A percentile compares a stretch with the other conserved stretches of the same genome.
These are phyloP conservation scores for Marmota flaviventris DNA, from an alignment of 2,113 vertebrate genomes.

Conservation along the genomic window DNA sequence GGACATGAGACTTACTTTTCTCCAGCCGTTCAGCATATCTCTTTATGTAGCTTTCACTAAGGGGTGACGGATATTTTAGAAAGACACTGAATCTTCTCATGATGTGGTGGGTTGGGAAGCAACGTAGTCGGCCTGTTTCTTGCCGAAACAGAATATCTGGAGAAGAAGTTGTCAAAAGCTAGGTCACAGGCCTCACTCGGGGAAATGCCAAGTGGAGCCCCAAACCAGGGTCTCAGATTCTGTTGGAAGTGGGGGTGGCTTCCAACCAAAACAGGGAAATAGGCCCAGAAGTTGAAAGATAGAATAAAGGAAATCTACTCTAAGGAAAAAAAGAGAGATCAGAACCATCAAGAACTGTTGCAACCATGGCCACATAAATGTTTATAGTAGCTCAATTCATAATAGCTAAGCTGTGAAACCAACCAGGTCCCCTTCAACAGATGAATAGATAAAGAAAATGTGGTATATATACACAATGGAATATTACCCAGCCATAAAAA, in stretches of 20 bases:
- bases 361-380: no score
- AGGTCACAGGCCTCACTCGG: background rate
- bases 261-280: background rate
- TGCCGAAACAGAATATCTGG: background rate
- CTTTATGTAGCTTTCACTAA: background rate
- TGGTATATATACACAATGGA: no score
- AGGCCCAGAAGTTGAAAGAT: background rate
- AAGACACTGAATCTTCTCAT: background rate
- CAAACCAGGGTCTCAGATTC: background rate
- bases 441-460: no score
- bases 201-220: background rate
- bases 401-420: no score
- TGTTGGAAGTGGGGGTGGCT: background rate
- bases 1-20: background rate
- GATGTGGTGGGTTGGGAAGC: background rate
- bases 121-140: background rate
- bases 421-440: no score
- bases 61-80: background rate
- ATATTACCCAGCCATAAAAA: no score
- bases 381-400: no score
- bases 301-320: background rate
- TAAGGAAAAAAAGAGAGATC: background rate
- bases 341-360: background rate
- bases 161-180: background rate
- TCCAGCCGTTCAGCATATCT: background rate